Evolutionary conservation across 2,797 vertebrate genomes (phyloP), one percentile per base, ranked within the genome.

Genomic region (Diglossa cyanea): DNA sequence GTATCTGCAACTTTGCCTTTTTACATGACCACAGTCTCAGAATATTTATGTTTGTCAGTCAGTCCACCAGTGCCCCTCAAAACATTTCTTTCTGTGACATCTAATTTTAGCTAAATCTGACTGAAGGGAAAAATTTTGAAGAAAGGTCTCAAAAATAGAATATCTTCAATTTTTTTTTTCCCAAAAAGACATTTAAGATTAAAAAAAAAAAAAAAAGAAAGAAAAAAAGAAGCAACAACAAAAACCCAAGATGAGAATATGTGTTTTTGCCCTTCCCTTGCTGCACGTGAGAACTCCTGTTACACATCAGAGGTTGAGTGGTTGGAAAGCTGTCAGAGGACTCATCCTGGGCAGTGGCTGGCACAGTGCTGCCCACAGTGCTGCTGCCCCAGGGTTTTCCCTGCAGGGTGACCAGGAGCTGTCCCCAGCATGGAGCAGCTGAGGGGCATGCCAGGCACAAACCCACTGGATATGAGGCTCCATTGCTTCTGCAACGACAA

Each of bases 371-470:
- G 48, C 30, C 50, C 12, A 6, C 19, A 3, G 2, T 2, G 1
- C 18, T 33, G 26, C 54, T 91, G 62, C 26, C 58, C 50, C 0
- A 0, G 28, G 25, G 57, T 13, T 66, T 67, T 61, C 47, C 24
- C 42, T 0, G 0, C 2, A 2, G 33, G 8, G 10, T 26, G 31
- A 37, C 5, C 6, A 37, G 10, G 26, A 66, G 20, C 15, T 61
- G 18, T 21, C 37, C 7, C 25, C 44, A 54, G 37, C 4, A 2
- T 0, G 0, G 33, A 21, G 33, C 39, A 40, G 42, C 12, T 13
- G 42, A 89, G 33, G 6, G 13, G 6, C 50, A 68, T 25, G 21
- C 13, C 47, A 62, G 61, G 44, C 44, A 77, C 51, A 70, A 73
- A 70, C 9, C 17, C 65, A 5, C 17, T 23, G 48, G 57, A 25